Evolutionary conservation across 2,888 invertebrate genomes (phyloP), one percentile per base, ranked within the genome.

Genomic region (Scaptomyza flava): DNA sequence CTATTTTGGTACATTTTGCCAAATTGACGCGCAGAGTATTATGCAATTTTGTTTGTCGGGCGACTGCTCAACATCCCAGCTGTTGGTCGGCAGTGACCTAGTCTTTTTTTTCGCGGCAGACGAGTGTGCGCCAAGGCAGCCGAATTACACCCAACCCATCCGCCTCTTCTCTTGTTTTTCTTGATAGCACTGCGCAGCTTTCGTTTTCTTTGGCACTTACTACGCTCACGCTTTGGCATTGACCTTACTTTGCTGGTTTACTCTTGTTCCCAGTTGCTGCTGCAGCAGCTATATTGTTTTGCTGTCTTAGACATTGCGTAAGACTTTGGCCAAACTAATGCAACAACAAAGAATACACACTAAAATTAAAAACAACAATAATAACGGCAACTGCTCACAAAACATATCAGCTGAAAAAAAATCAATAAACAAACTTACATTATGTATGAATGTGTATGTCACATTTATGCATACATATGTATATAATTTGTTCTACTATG

Each of bases 31-130:
- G 12, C 27, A 41, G n/a, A 46, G 11, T 45, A 60, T 84, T 84
- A 84, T 87, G 87, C 84, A 84, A 84, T 69, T 64, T 53, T 31
- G 33, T 17, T 34, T 47, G 31, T 23, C 51, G 42, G 47, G 6
- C 56, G 31, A 23, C 30, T 9, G 41, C 12, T 30, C 23, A 48
- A 68, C 67, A 58, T 73, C 78, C 72, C 87, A 83, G 81, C 84
- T 81, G 84, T 70, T 81, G 72, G 65, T 77, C 46, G 38, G 58
- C 59, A 82, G 73, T 85, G 87, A 85, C 84, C 87, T 68, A 85
- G 81, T 81, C 72, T 46, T 30, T 60, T n/a, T 64, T 48, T 42
- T 68, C 56, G 60, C 38, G 64, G 45, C 77, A 85, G 82, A 85
- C 80, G 69, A 68, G 45, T 48, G 60, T 73, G 70, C 87, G 87